phyloP scores from a whole-genome alignment of 2,797 vertebrate species.

The Acanthiza pusilla region DNA sequence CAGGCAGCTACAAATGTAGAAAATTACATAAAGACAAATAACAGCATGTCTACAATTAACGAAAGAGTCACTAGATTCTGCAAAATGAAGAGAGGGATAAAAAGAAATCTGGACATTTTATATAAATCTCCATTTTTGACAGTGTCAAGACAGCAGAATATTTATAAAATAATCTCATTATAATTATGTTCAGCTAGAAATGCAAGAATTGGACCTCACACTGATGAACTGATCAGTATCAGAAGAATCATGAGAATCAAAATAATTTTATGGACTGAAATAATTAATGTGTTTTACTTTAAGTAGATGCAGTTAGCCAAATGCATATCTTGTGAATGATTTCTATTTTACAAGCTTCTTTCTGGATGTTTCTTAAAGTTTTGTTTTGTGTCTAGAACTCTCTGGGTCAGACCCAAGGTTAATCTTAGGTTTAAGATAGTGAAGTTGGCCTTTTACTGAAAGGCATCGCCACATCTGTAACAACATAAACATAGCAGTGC shows the following conservation, averaged over 20 bases:
- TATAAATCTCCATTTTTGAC: not conserved
- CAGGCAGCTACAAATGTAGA: not conserved
- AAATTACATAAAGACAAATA: not conserved
- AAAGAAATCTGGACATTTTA: not conserved
- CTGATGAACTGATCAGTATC: not conserved
- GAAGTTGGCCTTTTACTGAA: not conserved
- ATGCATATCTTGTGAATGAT: not conserved
- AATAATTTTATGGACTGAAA: not conserved
- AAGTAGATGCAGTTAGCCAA: not conserved
- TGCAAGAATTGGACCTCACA: not conserved
- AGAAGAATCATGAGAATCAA: not conserved
- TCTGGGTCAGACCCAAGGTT: not conserved
- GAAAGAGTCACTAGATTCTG: not conserved
- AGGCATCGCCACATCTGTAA: not conserved
- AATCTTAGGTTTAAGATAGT: not conserved
- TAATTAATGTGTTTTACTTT: not conserved
- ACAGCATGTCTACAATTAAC: not conserved
- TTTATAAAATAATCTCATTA: not conserved
- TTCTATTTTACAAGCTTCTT: not conserved
- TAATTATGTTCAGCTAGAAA: not conserved
- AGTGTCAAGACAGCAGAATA: not conserved
- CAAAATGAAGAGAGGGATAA: not conserved
- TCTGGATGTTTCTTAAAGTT: not conserved
- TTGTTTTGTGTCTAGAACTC: not conserved
- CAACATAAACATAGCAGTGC: not conserved